Evolutionary conservation across 2,113 vertebrate species (phyloP).

Genomic region (Herpetotheres cachinnans): DNA sequence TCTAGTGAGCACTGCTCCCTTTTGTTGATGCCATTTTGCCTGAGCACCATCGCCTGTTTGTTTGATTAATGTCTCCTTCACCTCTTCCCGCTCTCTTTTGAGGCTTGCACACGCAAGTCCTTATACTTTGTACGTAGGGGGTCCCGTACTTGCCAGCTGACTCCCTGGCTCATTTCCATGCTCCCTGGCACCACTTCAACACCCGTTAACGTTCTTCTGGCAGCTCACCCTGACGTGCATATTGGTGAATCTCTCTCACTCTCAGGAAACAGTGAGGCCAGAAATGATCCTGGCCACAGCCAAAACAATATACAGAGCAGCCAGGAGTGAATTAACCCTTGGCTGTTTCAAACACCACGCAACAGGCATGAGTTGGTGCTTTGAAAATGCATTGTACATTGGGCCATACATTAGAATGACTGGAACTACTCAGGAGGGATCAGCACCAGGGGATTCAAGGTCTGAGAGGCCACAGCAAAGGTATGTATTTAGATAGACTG

Average conservation of each 20-base stretch:
- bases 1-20: background rate
- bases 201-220: background rate
- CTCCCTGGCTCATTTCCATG: background rate
- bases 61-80: background rate
- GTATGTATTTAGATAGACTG: background rate
- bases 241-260: background rate
- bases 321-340: background rate
- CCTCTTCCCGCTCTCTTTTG: background rate
- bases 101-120: background rate
- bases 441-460: background rate
- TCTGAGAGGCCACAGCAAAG: background rate
- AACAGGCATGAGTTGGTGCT: fast-evolving
- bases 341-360: background rate
- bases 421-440: background rate
- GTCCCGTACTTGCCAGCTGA: background rate
- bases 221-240: background rate
- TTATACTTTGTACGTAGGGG: background rate
- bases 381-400: background rate
- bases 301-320: background rate
- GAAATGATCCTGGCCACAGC: background rate
- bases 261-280: background rate
- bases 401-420: background rate
- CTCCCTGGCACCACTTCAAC: background rate
- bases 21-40: background rate
- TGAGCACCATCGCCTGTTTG: background rate